These are phyloP conservation scores for Malacosoma neustria DNA, from an alignment of 2,888 invertebrate genomes.

Conservation along the genomic window DNA sequence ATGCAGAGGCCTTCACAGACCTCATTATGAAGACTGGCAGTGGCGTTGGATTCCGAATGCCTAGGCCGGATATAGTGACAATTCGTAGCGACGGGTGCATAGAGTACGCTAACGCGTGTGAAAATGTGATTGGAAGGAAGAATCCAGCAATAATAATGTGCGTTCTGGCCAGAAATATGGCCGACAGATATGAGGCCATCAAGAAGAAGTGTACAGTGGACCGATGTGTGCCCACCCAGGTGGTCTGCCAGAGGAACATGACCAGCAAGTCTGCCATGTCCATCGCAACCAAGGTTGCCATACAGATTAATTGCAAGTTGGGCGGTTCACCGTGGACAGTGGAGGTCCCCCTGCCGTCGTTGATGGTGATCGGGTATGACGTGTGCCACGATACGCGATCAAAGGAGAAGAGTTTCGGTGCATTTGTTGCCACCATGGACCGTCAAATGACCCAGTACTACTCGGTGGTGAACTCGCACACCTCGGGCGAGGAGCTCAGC, in stretches of 20 bases:
- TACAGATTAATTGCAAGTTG: slow-evolving; percentile 95
- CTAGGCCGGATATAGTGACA: slow-evolving; percentile 54
- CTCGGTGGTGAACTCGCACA: slow-evolving; percentile 82
- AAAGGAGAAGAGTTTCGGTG: slow-evolving; percentile 81
- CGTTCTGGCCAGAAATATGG: slow-evolving; percentile 73
- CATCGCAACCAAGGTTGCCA: slow-evolving; percentile 92
- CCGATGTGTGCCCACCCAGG: slow-evolving; percentile 81
- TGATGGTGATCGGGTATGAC: slow-evolving; percentile 93
- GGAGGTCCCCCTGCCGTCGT: slow-evolving; percentile 75
- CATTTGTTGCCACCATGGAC: slow-evolving; percentile 84
- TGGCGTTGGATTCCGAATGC: slow-evolving; percentile 56
- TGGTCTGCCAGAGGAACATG: slow-evolving; percentile 71
- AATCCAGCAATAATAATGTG: slow-evolving; percentile 80
- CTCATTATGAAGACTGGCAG: slow-evolving; percentile 50
- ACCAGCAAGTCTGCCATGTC: slow-evolving; percentile 80
- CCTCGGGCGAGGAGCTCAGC: slow-evolving; percentile 84
- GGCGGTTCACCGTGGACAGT: slow-evolving; percentile 94
- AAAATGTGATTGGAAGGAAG: slow-evolving; percentile 62
- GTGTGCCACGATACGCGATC: slow-evolving; percentile 88
- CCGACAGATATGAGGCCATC: slow-evolving; percentile 88
- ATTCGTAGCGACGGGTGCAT: slow-evolving; percentile 76
- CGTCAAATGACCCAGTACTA: slow-evolving; percentile 78
- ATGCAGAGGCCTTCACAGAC: slow-evolving; percentile 59
- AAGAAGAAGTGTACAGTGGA: slow-evolving; percentile 90
- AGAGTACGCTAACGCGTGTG: slow-evolving; percentile 76